These are phyloP conservation scores for Netelia virgata DNA, from an alignment of 2,888 invertebrate genomes.

Conservation along the genomic window DNA sequence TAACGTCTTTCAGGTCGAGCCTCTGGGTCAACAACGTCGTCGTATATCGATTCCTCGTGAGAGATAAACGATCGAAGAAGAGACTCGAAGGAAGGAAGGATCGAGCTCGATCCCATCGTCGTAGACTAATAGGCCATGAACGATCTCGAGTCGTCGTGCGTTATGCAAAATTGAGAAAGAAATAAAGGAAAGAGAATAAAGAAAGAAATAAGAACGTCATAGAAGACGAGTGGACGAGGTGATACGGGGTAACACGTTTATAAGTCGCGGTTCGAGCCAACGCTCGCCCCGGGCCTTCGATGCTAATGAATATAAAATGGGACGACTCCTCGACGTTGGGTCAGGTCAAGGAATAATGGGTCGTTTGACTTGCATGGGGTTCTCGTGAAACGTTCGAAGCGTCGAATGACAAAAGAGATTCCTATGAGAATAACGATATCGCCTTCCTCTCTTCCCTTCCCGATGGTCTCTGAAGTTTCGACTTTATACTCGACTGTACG, in stretches of 20 bases:
- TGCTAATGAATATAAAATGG: constrained; percentile 83
- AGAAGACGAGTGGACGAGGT: neutral
- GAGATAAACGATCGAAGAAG: neutral
- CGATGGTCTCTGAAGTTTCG: neutral
- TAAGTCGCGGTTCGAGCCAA: constrained; percentile 59
- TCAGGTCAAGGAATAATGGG: constrained; percentile 84
- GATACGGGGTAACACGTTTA: constrained; percentile 4
- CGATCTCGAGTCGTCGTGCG: constrained; percentile 48
- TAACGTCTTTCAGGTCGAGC: neutral
- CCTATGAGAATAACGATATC: neutral
- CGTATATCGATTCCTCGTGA: neutral
- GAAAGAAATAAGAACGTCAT: constrained; percentile 15
- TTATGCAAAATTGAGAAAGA: constrained; percentile 51
- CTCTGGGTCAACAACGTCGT: neutral
- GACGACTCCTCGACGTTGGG: constrained; percentile 78
- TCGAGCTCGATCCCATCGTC: constrained; percentile 30
- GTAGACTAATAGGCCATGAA: constrained; percentile 16
- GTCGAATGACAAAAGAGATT: constrained; percentile 77
- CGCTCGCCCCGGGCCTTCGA: constrained; percentile 54
- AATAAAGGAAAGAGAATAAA: neutral
- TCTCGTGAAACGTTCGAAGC: constrained; percentile 23
- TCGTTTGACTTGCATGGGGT: constrained; percentile 83
- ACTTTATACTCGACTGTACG: neutral
- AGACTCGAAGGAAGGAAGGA: neutral
- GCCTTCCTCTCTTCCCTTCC: neutral